Evolutionary conservation across 2,888 invertebrate genomes (phyloP), one percentile per base, ranked within the genome.

Genomic region (Tachina fera): DNA sequence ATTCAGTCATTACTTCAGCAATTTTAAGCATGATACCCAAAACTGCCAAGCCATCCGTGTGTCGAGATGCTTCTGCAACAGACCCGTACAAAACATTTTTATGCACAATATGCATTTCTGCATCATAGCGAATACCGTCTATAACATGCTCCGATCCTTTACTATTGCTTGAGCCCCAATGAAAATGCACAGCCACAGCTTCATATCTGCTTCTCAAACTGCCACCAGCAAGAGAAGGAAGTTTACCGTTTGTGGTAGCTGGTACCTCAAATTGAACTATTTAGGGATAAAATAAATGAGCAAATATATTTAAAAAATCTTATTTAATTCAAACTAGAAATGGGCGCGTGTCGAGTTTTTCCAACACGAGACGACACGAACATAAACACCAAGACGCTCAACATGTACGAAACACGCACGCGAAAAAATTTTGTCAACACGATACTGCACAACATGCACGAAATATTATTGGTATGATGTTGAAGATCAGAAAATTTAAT

Each of bases 41-140:
- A 0, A 96, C 96, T 3, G 95, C 95, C 51, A 96, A 88, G 1
- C 95, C 95, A 86, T 94, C 93, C 9, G 92, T 88, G 79, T 94
- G 87, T 22, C 91, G 88, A 3, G 93, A 89, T 0, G 96, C 95
- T 65, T 93, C 92, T 0, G 90, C 88, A 10, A 94, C 88, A 67
- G 91, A 93, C 0, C 94, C 89, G 88, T 94, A 95, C 80, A 94
- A 94, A 88, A 92, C 94, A 43, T 94, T 93, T 89, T 94, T 95
- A 89, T 95, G 96, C 0, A 96, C 96, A 67, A 96, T 93, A 89
- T 96, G 96, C 87, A 95, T 91, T 91, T 96, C 95, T 71, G 95
- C 91, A 9, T 94, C 94, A 88, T 92, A 94, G 75, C 95, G 95
- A n/a, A 78, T 51, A 9, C 72, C 85, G 49, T 91, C 87, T 13